Evolutionary conservation across 2,797 vertebrate species (phyloP).

Genomic region (Pangasius djambal): DNA sequence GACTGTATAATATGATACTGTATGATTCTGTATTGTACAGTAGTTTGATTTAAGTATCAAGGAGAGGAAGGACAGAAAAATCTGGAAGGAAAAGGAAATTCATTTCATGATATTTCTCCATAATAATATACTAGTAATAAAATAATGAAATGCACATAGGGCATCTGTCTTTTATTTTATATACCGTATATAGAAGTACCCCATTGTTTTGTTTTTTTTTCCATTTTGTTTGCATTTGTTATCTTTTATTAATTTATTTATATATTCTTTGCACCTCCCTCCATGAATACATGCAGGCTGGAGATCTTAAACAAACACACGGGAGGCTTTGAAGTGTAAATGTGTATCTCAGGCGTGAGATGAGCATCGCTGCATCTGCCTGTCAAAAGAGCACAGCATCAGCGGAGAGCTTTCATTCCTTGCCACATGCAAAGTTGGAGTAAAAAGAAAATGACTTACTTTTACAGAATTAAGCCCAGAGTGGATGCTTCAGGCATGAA

Average conservation of each 20-base stretch:
- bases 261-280: conserved; percentile 39
- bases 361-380: conserved; percentile 53
- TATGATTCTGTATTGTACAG: no score
- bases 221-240: conserved; percentile 31
- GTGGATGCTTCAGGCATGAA: conserved; percentile 39
- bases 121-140: not conserved
- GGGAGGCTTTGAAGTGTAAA: conserved; percentile 72
- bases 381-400: conserved; percentile 59
- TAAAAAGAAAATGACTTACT: conserved; percentile 61
- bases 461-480: conserved; percentile 60
- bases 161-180: not conserved
- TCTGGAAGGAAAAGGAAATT: not conserved
- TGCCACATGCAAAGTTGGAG: conserved; percentile 61
- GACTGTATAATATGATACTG: no score
- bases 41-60: no score
- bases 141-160: not conserved
- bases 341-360: conserved; percentile 63
- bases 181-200: not conserved
- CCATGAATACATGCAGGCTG: conserved; percentile 44
- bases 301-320: conserved; percentile 62
- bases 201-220: no score
- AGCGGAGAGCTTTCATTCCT: conserved; percentile 63
- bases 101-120: no score
- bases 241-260: conserved; percentile 33
- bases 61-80: not conserved